Conservation (phyloP, 2,113 vertebrate genomes). For the Corythoichthys haematopterus region DNA sequence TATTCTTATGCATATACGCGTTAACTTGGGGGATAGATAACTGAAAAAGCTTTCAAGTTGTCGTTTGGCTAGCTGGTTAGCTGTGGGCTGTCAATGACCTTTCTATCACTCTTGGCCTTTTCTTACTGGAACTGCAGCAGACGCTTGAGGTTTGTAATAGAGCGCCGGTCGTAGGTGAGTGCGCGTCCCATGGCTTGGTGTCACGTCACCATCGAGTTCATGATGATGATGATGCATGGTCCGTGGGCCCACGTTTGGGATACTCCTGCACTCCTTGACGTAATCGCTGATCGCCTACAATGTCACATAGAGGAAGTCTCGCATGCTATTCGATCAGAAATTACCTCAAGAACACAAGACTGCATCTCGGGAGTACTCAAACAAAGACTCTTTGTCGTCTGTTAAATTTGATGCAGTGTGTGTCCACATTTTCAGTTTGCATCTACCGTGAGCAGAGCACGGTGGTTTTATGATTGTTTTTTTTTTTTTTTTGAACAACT, state of each 20-base stretch:
- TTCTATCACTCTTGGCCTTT: slow-evolving; percentile 71
- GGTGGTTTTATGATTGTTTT: neutral
- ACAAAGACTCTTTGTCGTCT: slow-evolving; percentile 51
- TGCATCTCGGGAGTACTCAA: slow-evolving; percentile 52
- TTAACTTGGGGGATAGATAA: neutral
- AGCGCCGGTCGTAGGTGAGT: slow-evolving; percentile 74
- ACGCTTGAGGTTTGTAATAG: slow-evolving; percentile 77
- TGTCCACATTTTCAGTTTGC: slow-evolving; percentile 57
- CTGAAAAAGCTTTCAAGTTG: neutral
- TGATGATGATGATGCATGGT: slow-evolving; percentile 55
- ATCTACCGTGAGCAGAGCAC: slow-evolving; percentile 24
- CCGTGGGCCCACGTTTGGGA: slow-evolving; percentile 46
- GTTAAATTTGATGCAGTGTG: slow-evolving; percentile 47
- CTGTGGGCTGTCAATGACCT: slow-evolving; percentile 61
- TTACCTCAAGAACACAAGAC: slow-evolving; percentile 57
- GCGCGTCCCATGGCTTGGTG: slow-evolving; percentile 53
- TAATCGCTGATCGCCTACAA: slow-evolving; percentile 49
- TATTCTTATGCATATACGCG: neutral
- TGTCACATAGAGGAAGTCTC: neutral
- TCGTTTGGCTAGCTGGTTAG: slow-evolving; percentile 19
- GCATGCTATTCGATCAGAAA: slow-evolving; percentile 39
- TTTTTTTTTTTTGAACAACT: neutral
- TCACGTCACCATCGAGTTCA: slow-evolving; percentile 55
- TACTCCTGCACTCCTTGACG: slow-evolving; percentile 59
- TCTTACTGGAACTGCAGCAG: slow-evolving; percentile 74